Conservation (phyloP, 2,113 vertebrate genomes). For the Hepsetus odoe region DNA sequence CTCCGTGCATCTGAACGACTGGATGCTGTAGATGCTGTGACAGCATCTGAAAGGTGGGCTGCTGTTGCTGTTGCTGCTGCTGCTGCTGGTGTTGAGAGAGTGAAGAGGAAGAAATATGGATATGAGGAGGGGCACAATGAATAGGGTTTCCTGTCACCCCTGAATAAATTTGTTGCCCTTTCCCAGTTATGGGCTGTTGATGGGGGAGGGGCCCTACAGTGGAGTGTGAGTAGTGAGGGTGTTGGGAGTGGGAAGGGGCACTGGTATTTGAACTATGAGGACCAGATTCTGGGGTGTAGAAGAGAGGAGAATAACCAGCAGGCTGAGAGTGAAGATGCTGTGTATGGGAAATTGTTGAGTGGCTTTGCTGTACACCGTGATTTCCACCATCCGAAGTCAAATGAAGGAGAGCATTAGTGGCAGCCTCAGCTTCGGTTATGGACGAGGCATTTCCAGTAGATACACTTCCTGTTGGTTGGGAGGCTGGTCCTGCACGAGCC, state of each 20-base stretch:
- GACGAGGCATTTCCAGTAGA: slow-evolving; percentile 34
- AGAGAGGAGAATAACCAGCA: slow-evolving; percentile 70
- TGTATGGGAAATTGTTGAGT: slow-evolving; percentile 50
- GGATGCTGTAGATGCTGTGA: slow-evolving; percentile 68
- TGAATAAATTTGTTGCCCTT: slow-evolving; percentile 54
- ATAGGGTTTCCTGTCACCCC: slow-evolving; percentile 57
- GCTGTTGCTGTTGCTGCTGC: slow-evolving; percentile 57
- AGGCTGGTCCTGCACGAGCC: slow-evolving; percentile 64
- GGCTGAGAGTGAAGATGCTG: slow-evolving; percentile 49
- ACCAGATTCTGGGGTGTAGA: slow-evolving; percentile 65
- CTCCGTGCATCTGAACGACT: slow-evolving; percentile 60
- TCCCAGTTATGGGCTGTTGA: slow-evolving; percentile 49
- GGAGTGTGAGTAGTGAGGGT: slow-evolving; percentile 52
- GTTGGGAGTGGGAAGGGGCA: slow-evolving; percentile 53
- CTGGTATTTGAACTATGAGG: slow-evolving; percentile 55
- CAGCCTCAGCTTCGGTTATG: slow-evolving; percentile 56
- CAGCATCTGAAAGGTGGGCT: slow-evolving; percentile 71
- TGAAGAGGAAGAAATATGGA: slow-evolving; percentile 52
- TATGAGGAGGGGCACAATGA: slow-evolving; percentile 49
- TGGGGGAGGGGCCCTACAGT: slow-evolving; percentile 44
- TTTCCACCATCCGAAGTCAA: slow-evolving; percentile 51
- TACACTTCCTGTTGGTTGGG: slow-evolving; percentile 54
- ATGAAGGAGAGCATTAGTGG: slow-evolving; percentile 67
- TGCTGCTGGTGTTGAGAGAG: slow-evolving; percentile 33
- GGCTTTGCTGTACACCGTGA: slow-evolving; percentile 53